These are phyloP conservation scores for Cataglyphis rosenhaueri DNA, from an alignment of 2,888 invertebrate species.

Conservation along the genomic window DNA sequence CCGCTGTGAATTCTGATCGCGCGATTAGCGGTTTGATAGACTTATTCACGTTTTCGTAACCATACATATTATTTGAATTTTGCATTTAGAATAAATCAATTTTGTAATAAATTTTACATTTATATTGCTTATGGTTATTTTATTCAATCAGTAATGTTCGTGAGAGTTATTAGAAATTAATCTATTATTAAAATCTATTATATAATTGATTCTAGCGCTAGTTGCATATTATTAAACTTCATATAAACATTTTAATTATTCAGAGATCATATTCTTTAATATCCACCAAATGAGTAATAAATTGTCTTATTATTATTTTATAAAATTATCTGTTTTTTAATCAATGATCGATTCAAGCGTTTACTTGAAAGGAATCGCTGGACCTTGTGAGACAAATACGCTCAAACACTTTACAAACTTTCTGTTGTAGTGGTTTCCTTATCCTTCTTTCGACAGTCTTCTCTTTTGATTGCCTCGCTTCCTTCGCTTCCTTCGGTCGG, in stretches of 20 bases:
- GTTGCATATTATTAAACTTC: neutral
- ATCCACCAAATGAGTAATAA: neutral
- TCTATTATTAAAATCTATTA: constrained; percentile 7
- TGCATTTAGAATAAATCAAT: neutral
- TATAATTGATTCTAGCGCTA: neutral
- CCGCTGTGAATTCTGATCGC: constrained; percentile 36
- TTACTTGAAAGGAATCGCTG: constrained; percentile 25
- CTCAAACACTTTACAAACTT: constrained; percentile 61
- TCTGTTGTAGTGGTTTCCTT: constrained; percentile 29
- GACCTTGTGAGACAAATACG: constrained; percentile 38
- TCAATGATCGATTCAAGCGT: constrained; percentile 26
- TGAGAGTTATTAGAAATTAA: neutral
- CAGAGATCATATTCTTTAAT: neutral
- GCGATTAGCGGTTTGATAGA: constrained; percentile 31
- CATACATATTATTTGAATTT: neutral
- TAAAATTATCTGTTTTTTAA: constrained; percentile 13
- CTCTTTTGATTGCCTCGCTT: constrained; percentile 53
- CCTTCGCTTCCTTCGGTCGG: constrained; percentile 57
- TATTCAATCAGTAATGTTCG: constrained; percentile 11
- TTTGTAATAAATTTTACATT: neutral
- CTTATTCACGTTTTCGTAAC: neutral
- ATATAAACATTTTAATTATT: constrained; percentile 6
- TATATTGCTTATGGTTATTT: neutral
- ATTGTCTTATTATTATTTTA: neutral
- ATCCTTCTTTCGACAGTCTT: constrained; percentile 57